These are phyloP conservation scores for Denticeps clupeoides DNA, from an alignment of 2,797 vertebrate genomes.

Conservation along the genomic window DNA sequence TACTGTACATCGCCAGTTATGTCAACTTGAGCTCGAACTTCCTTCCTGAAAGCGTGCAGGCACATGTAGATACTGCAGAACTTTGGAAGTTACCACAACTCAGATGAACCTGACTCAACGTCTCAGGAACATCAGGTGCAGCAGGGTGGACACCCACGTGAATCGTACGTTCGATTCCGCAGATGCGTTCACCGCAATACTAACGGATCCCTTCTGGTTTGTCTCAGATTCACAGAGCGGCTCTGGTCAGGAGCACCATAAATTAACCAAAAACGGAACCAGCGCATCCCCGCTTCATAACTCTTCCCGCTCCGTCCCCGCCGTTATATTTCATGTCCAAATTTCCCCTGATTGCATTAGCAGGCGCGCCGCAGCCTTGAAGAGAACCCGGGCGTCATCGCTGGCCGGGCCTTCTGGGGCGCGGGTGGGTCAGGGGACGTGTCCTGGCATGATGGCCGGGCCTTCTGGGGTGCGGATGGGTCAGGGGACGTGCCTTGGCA, in stretches of 20 bases:
- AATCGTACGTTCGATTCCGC: constrained; percentile 1
- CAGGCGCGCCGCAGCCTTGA: constrained; percentile 51
- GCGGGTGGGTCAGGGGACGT: too few species aligned
- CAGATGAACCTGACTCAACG: too few species aligned
- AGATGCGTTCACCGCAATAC: constrained; percentile 1
- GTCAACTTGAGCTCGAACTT: constrained; percentile 3
- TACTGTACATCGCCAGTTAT: background rate
- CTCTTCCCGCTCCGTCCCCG: constrained; percentile 40
- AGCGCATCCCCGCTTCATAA: constrained; percentile 53
- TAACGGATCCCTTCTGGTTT: constrained; percentile 26
- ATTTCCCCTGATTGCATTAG: constrained; percentile 53
- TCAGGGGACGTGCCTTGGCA: too few species aligned
- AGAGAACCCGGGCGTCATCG: constrained; percentile 47
- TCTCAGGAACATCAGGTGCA: too few species aligned
- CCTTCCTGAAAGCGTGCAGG: background rate
- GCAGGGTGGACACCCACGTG: background rate
- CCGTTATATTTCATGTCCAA: constrained; percentile 56
- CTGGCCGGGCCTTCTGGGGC: too few species aligned
- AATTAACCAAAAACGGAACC: constrained; percentile 57
- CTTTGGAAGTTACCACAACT: too few species aligned
- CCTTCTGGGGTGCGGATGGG: too few species aligned
- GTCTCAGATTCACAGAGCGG: constrained; percentile 32
- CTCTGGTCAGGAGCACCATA: constrained; percentile 49
- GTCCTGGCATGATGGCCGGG: too few species aligned
- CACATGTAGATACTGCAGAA: too few species aligned